These are phyloP conservation scores for Ancistrus triradiatus DNA, from an alignment of 2,113 vertebrate genomes.

Conservation along the genomic window DNA sequence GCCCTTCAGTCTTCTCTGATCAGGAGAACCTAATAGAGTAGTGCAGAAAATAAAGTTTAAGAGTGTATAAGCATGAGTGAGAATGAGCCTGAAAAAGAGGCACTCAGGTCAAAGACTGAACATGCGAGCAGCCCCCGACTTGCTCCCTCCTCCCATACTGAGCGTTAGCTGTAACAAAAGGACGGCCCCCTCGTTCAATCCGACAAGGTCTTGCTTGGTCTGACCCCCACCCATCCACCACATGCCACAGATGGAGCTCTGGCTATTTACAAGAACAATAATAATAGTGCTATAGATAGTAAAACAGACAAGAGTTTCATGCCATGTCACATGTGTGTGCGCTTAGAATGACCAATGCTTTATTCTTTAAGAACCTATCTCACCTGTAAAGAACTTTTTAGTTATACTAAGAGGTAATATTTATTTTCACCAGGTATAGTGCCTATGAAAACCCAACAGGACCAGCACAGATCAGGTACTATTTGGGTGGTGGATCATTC, in stretches of 20 bases:
- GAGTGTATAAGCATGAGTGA: conserved; percentile 5
- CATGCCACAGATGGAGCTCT: conserved; percentile 54
- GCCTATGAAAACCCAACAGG: no score
- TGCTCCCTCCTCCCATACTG: conserved; percentile 21
- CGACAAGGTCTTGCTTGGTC: neutral
- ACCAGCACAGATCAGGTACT: no score
- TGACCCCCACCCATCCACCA: conserved; percentile 11
- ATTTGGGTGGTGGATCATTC: no score
- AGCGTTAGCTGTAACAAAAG: conserved; percentile 35
- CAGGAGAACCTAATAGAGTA: no score
- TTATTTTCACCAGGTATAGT: no score
- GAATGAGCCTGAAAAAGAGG: conserved; percentile 7
- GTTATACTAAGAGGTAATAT: no score
- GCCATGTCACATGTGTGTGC: neutral
- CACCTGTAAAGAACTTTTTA: no score
- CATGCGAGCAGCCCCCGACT: neutral
- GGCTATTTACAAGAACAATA: conserved; percentile 67
- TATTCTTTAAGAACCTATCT: no score
- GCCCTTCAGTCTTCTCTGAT: neutral
- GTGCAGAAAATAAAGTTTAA: no score
- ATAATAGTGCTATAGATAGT: conserved; percentile 62
- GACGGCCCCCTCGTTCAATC: neutral
- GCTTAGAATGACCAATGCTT: no score
- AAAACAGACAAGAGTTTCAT: conserved; percentile 16
- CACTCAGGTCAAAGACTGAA: conserved; percentile 1